Evolutionary conservation across 2,888 invertebrate species (phyloP), one percentile per base, ranked within the genome.

Genomic region (Corbicula japonica): DNA sequence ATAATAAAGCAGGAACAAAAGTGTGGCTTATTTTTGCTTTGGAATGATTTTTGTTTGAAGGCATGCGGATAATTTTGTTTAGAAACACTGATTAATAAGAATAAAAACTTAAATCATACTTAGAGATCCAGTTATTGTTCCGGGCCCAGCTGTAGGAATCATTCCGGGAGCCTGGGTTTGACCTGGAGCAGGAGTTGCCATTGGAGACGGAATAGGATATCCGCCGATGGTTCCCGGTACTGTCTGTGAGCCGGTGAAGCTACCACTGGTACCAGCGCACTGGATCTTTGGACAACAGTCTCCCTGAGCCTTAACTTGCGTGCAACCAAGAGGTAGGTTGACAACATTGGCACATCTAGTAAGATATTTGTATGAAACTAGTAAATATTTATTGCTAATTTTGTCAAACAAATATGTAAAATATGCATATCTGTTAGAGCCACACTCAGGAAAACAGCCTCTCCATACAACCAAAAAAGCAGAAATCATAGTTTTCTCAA

Each of bases 161-260:
- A 76, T 69, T 5, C 76, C 75, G 0, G 85, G 85, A n/a, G 78
- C 85, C n/a, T 68, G 61, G 10, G 83, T 83, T 41, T 75, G 60
- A 23, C 80, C 76, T 46, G 83, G 84, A 26, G 72, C 68, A 34
- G 85, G 85, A 50, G 76, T 63, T 5, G 69, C 72, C 56, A 72
- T 69, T 15, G 81, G 78, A 61, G 75, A 83, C 15, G 88, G 87
- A 0, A 85, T 73, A 4, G 88, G 87, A 48, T 87, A 83, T 8
- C 86, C 87, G 35, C 90, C 90, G 56, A 89, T 84, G 28, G 87
- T 85, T 54, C 84, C 83, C n/a, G 87, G 86, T 8, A 85, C 78
- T 8, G 86, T 85, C 72, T 87, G 85, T 5, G 90, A 90, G 4
- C 88, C 89, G 0, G 84, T 83, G 66, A 90, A 87, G 12, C 83